Evolutionary conservation across 2,888 invertebrate species (phyloP).

Genomic region (Elegia similella): DNA sequence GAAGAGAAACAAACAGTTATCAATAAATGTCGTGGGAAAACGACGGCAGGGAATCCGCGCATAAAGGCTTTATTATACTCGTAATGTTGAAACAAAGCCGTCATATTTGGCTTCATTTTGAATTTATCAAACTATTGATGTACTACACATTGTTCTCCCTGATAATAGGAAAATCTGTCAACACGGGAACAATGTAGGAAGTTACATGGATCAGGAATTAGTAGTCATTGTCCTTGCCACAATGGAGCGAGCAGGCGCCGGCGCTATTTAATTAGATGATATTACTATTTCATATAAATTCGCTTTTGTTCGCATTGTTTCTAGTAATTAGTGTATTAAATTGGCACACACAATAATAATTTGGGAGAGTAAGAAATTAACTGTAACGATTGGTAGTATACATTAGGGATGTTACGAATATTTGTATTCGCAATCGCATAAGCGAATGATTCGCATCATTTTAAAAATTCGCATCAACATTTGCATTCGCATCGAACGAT

Average conservation of each 20-base stretch:
- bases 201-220: slow-evolving; percentile 79
- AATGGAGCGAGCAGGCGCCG: slow-evolving; percentile 45
- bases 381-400: neutral
- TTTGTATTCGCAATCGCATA: no score
- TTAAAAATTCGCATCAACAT: no score
- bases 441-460: no score
- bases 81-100: neutral
- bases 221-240: slow-evolving; percentile 71
- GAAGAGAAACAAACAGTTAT: no score
- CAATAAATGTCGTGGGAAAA: neutral
- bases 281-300: slow-evolving; percentile 37
- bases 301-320: neutral
- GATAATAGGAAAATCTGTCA: slow-evolving; percentile 80
- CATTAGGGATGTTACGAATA: no score
- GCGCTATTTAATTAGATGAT: slow-evolving; percentile 66
- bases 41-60: neutral
- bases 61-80: neutral
- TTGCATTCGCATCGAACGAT: no score
- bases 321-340: neutral
- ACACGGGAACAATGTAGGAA: slow-evolving; percentile 74
- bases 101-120: slow-evolving; percentile 18
- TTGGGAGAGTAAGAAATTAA: neutral
- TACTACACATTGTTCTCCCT: slow-evolving; percentile 58
- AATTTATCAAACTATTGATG: slow-evolving; percentile 39
- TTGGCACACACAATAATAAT: neutral